Percentiles rank a stretch among this genome's conserved stretches.
Evolutionary conservation across 2,888 invertebrate species (phyloP).

Genomic region (Dascillus cervinus): DNA sequence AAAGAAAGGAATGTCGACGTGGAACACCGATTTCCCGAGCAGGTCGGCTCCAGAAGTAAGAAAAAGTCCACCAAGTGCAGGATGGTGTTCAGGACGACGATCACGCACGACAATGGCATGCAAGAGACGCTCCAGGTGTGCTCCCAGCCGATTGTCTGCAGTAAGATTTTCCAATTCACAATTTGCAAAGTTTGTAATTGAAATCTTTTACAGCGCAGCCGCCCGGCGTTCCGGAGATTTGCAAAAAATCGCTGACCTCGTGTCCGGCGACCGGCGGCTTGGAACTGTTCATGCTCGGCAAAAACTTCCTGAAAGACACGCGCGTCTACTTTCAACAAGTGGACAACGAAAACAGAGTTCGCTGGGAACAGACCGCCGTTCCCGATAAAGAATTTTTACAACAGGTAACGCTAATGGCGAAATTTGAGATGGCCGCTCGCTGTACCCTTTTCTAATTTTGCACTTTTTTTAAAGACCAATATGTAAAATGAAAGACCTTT

Average conservation of each 20-base stretch:
- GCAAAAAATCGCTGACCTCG: slow-evolving; percentile 77
- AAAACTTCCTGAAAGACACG: slow-evolving; percentile 88
- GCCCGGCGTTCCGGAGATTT: slow-evolving; percentile 86
- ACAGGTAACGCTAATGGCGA: no score
- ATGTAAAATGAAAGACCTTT: no score
- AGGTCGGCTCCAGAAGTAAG: slow-evolving; percentile 70
- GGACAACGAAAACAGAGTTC: slow-evolving; percentile 46
- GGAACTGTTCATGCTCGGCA: slow-evolving; percentile 82
- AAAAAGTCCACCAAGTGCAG: slow-evolving; percentile 93
- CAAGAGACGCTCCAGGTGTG: slow-evolving; percentile 80
- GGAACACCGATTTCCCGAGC: slow-evolving; percentile 80
- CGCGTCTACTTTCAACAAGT: slow-evolving; percentile 67
- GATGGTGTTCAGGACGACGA: slow-evolving; percentile 85
- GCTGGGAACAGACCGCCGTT: slow-evolving; percentile 75
- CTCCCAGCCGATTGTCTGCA: slow-evolving; percentile 87
- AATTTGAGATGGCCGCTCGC: no score
- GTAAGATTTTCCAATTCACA: slow-evolving; percentile 52
- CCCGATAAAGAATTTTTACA: slow-evolving; percentile 87
- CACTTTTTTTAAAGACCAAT: no score
- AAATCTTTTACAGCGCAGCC: slow-evolving; percentile 75
- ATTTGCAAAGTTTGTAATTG: slow-evolving; percentile 6
- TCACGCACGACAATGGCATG: slow-evolving; percentile 69
- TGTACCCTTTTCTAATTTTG: no score
- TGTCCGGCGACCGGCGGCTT: slow-evolving; percentile 73
- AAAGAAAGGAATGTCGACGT: slow-evolving; percentile 96